A percentile compares a stretch with the other conserved stretches of the same genome.
These are phyloP conservation scores for Rhinatrema bivittatum DNA, from an alignment of 2,797 vertebrate species.

Conservation along the genomic window DNA sequence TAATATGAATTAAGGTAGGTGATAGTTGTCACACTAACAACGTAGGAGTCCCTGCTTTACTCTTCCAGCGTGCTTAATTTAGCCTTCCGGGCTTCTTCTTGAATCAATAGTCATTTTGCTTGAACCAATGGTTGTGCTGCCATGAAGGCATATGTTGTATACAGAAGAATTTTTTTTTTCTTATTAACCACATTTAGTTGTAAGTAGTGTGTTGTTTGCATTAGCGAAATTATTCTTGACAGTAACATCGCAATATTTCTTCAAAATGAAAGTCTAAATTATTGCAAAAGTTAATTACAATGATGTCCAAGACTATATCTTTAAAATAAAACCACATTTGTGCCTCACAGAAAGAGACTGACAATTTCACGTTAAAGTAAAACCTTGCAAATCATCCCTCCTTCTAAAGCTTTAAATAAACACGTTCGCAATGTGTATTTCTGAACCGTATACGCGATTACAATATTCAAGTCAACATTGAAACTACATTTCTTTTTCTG, in stretches of 20 bases:
- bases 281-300: too few species aligned
- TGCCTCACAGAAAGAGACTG: too few species aligned
- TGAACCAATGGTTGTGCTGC: slow-evolving; percentile 53
- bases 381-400: too few species aligned
- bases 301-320: too few species aligned
- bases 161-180: slow-evolving; percentile 6
- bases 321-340: too few species aligned
- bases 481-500: too few species aligned
- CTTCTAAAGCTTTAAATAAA: too few species aligned
- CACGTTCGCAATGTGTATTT: too few species aligned
- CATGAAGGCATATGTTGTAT: slow-evolving; percentile 25
- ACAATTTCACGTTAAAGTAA: too few species aligned
- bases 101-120: slow-evolving; percentile 43
- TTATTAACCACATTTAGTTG: slow-evolving; percentile 25
- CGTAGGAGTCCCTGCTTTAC: slow-evolving; percentile 17
- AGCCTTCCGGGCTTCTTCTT: slow-evolving; percentile 37
- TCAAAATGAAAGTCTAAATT: too few species aligned
- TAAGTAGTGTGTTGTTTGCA: slow-evolving; percentile 9
- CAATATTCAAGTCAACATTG: too few species aligned
- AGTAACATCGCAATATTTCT: neutral
- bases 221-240: slow-evolving; percentile 7
- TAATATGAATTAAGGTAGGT: slow-evolving; percentile 18
- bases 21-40: slow-evolving; percentile 17
- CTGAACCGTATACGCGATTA: too few species aligned
- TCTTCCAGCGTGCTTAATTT: slow-evolving; percentile 23